phyloP scores from a whole-genome alignment of 2,797 vertebrate genomes.

The Sandelia bainsii region DNA sequence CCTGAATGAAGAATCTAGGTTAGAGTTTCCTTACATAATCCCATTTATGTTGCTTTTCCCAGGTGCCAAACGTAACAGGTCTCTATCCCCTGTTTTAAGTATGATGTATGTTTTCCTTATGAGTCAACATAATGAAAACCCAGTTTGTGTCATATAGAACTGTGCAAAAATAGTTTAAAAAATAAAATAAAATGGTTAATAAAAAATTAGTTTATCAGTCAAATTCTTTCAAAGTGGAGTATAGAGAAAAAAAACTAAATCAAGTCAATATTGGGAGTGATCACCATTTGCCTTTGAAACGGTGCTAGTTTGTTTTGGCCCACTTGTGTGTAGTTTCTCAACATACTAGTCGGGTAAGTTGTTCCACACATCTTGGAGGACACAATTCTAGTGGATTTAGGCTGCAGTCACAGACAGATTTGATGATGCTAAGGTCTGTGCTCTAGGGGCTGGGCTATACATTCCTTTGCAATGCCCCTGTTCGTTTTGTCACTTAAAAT shows the following conservation, averaged over 20 bases:
- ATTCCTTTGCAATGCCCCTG: neutral
- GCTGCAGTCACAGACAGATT: too few relatives aligned
- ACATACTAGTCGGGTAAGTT: neutral
- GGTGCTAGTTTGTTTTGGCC: too few relatives aligned
- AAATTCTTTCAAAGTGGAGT: too few relatives aligned
- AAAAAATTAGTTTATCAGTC: too few relatives aligned
- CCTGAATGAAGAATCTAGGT: slow-evolving; percentile 35
- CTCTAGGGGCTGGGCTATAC: too few relatives aligned
- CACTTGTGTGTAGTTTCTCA: slow-evolving; percentile 2
- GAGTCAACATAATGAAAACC: neutral
- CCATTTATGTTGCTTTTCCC: neutral
- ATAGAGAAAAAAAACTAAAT: neutral
- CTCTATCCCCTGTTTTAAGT: neutral
- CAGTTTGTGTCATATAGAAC: neutral
- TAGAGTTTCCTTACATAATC: slow-evolving; percentile 56
- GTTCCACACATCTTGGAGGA: neutral
- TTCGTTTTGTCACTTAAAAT: neutral
- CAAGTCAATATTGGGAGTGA: neutral
- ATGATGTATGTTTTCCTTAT: neutral
- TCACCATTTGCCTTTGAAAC: neutral
- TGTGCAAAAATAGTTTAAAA: too few relatives aligned
- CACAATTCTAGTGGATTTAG: neutral
- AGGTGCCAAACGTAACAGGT: slow-evolving; percentile 1
- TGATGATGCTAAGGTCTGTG: too few relatives aligned
- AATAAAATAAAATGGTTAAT: too few relatives aligned